phyloP scores from a whole-genome alignment of 2,888 invertebrate species.

The Clitarchus hookeri region DNA sequence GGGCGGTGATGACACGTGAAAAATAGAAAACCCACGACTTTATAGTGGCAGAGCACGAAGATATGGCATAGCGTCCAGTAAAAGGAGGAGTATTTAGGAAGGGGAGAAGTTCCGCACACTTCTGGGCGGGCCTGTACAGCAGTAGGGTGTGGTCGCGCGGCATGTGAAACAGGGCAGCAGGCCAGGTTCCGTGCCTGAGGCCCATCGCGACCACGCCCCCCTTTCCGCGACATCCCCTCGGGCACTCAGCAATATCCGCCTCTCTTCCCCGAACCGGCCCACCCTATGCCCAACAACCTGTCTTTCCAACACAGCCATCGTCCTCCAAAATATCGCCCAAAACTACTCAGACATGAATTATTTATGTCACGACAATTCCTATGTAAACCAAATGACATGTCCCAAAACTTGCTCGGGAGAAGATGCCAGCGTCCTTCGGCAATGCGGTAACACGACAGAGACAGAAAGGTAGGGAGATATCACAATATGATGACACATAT shows the following conservation, averaged over 20 bases:
- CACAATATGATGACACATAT: not conserved
- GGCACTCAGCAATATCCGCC: no score
- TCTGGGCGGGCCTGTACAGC: not conserved
- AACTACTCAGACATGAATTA: slow-evolving; percentile 14
- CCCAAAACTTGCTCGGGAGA: not conserved
- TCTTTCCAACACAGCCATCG: not conserved
- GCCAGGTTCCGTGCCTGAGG: not conserved
- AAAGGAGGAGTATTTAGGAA: no score
- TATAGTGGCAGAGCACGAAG: no score
- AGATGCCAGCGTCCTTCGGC: not conserved
- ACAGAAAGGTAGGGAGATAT: not conserved
- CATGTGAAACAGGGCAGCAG: not conserved
- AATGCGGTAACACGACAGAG: not conserved
- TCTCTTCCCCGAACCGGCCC: not conserved
- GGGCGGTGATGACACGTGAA: no score
- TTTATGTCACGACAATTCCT: not conserved
- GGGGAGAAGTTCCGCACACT: no score
- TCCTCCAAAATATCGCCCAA: not conserved
- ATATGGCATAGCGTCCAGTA: no score
- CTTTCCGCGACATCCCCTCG: not conserved
- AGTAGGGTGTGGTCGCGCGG: not conserved
- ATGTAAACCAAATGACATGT: not conserved
- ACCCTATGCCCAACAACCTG: not conserved
- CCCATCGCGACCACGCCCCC: slow-evolving; percentile 8
- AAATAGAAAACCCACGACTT: no score